A percentile compares a stretch with the other conserved stretches of the same genome.
These are phyloP conservation scores for Ptilorrhoa leucosticta DNA, from an alignment of 2,113 vertebrate genomes.

Conservation along the genomic window DNA sequence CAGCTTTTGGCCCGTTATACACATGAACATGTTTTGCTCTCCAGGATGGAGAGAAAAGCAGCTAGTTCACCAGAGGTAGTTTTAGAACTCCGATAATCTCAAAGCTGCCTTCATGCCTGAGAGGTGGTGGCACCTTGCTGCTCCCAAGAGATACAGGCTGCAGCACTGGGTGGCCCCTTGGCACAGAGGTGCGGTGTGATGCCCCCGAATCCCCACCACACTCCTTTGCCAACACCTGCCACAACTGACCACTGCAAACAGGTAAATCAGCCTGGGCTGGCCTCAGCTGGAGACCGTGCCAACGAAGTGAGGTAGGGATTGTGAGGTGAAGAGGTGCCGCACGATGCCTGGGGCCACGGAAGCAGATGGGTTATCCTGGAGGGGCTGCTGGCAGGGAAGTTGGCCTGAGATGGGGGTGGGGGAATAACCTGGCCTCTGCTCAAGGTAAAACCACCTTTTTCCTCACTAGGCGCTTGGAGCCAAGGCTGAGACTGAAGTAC, in stretches of 20 bases:
- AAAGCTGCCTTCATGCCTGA: not conserved
- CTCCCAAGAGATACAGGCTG: not conserved
- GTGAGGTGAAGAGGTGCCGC: rapidly evolving
- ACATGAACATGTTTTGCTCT: not conserved
- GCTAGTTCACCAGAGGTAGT: not conserved
- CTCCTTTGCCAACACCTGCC: not conserved
- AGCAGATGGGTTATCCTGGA: not conserved
- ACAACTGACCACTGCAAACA: not conserved
- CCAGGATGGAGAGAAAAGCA: not conserved
- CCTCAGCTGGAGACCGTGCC: rapidly evolving
- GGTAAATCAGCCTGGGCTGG: not conserved
- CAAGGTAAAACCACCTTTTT: not conserved
- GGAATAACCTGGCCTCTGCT: not conserved
- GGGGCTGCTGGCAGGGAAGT: not conserved
- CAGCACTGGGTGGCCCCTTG: rapidly evolving
- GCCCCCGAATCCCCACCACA: rapidly evolving
- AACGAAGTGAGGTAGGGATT: not conserved
- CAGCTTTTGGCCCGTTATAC: not conserved
- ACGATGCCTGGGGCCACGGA: rapidly evolving
- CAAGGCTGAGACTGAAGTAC: slow-evolving; percentile 17
- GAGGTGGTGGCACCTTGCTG: not conserved
- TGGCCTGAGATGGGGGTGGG: not conserved
- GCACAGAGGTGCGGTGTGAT: not conserved
- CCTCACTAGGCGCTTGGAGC: not conserved
- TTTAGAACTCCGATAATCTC: not conserved